Evolutionary conservation across 1,140 invertebrate genomes (phyloP), one percentile per base, ranked within the genome.

Genomic region (Heliconius hermathena): DNA sequence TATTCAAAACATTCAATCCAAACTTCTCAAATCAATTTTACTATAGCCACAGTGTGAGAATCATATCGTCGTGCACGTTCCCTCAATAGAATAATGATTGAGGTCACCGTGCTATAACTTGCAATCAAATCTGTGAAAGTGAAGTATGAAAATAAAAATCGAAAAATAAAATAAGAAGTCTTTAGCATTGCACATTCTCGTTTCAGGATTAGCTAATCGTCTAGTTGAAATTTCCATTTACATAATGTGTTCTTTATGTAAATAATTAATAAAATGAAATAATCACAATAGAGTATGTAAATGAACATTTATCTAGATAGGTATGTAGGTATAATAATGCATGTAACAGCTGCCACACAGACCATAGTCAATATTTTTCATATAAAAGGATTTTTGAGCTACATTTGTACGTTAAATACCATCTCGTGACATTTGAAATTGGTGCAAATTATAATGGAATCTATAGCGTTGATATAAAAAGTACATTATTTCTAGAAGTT

Each of bases 161-260:
- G 81, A 87, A 92, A 93, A 90, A 89, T 86, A 94, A 90, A 90
- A 88, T 90, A 94, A 93, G 93, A 93, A 93, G 90, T 91, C 86
- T 81, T 92, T 90, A 93, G 93, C 92, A 94, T 93, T 90, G 92
- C 93, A 94, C 93, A 94, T 94, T 94, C 93, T 93, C 90, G 84
- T 90, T 88, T 92, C 83, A 93, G 91, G 90, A 90, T 90, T 88
- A 92, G 90, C 91, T 94, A 94, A 90, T 87, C 79, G 74, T 89
- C 87, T 91, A 90, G 87, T 83, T 66, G 72, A 90, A 82, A 91
- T 89, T 90, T 88, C 85, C 79, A 90, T 91, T 90, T 85, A 87
- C 86, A 84, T 84, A 46, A 16, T 46, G 76, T 70, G 36, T 49
- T 66, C 33, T 26, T 26, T 16, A 29, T 66, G 26, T 16, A 16